Base-by-base conservation (phyloP, 2,113 vertebrate genomes). In the Piprites chloris region DNA sequence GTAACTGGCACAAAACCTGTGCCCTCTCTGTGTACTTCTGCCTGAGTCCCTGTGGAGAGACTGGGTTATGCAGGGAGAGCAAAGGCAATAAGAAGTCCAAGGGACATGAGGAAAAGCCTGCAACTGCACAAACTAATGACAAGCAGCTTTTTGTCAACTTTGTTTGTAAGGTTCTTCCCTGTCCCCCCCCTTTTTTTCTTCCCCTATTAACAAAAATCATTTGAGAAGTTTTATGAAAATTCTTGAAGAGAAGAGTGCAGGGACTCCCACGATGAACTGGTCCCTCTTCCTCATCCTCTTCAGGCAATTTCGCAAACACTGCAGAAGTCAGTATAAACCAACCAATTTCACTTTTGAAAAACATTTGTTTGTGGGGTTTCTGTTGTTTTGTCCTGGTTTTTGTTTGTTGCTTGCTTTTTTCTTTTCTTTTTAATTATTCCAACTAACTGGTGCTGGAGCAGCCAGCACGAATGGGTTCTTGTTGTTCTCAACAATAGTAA, bases 61-160 rank as follows among this genome's bases (percentile, higher is more conserved):
- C 1, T 53, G 2, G 11, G 41, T 26, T 56, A 12, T 11, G 6
- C 2, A 1, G 27, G 53, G 12, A 59, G 7, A 17, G 7, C 22
- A 87, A 73, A 83, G 33, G 24, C 53, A 86, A 26, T 0, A 0
- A 59, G 5, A 71, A 78, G 21, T 52, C 32, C n/a, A 74, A 78
- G 27, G 21, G 49, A 87, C 18, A 9, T 16, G 5, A 68, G 14
- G n/a, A 59, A 62, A 85, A 83, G 47, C 32, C 66, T 47, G 20
- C 26, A 87, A 47, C 12, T 16, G 21, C 39, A 75, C 23, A 76
- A 83, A 44, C 28, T 5, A 92, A 61, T 30, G n/a, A 59, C 37
- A 86, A 59, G 12, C 7, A 44, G 7, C 12, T 18, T 59, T 73
- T 88, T 67, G n/a, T 30, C 32, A 63, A 46, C 26, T 41, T 49